A percentile compares a stretch with the other conserved stretches of the same genome.
Conservation (phyloP, 2,113 vertebrate species). For the Bos indicus region DNA sequence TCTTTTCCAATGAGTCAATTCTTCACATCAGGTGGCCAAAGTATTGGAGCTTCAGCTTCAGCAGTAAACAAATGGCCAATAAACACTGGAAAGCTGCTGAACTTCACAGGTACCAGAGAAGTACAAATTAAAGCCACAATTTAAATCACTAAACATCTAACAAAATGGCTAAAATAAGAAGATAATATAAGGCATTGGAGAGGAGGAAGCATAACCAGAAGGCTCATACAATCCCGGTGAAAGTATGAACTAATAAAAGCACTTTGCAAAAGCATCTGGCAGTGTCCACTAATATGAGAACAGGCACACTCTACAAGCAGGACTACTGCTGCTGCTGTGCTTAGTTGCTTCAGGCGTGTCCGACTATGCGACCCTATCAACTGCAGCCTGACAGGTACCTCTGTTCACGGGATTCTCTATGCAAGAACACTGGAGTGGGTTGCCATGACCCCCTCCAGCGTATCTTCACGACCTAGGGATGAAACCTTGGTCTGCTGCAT, state of each 20-base stretch:
- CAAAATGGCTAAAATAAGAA: not conserved
- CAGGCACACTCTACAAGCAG: not conserved
- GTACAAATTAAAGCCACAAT: not conserved
- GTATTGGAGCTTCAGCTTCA: not conserved
- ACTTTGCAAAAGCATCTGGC: not conserved
- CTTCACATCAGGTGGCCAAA: not conserved
- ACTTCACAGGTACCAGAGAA: not conserved
- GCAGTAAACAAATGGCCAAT: not conserved
- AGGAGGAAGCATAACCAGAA: not conserved
- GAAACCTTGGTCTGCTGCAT: not conserved
- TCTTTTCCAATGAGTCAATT: not conserved
- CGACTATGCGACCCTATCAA: not conserved
- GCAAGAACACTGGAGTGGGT: not conserved
- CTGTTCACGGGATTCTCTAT: not conserved
- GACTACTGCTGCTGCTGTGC: not conserved
- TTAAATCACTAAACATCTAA: not conserved
- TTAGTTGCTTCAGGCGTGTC: not conserved
- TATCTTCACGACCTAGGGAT: not conserved
- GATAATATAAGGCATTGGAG: not conserved
- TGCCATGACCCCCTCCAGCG: not conserved
- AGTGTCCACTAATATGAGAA: not conserved
- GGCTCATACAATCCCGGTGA: not conserved
- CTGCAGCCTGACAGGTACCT: not conserved
- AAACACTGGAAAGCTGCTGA: not conserved
- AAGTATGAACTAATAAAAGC: not conserved